A percentile compares a stretch with the other conserved stretches of the same genome.
phyloP scores from a whole-genome alignment of 1,140 invertebrate genomes.

The Lepidotrigona ventralis region DNA sequence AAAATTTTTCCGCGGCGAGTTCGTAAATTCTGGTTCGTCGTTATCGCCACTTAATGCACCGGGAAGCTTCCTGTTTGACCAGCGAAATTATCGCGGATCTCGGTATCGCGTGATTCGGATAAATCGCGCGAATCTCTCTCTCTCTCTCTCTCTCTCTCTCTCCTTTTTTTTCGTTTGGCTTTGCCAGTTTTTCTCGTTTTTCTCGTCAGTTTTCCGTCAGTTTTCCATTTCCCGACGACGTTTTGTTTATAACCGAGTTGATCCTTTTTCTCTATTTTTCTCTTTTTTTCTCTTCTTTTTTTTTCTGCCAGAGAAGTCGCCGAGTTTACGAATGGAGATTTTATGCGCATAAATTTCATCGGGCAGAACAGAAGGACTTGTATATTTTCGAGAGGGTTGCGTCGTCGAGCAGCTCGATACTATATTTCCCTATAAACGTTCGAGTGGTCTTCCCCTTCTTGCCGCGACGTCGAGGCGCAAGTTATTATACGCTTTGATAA shows the following conservation, averaged over 20 bases:
- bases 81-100: conserved; percentile 3
- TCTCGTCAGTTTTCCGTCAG: not conserved
- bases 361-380: conserved; percentile 14
- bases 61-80: not conserved
- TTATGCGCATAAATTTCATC: conserved; percentile 45
- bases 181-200: not conserved
- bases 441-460: not conserved
- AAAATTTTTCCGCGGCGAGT: conserved; percentile 37
- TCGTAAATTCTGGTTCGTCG: not conserved
- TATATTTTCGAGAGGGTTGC: conserved; percentile 6
- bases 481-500: conserved; percentile 12
- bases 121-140: conserved; percentile 6
- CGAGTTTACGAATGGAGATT: conserved; percentile 32
- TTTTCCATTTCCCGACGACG: conserved; percentile 14
- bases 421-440: not conserved
- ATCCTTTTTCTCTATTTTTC: not conserved
- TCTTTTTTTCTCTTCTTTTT: not conserved
- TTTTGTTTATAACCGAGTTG: conserved; percentile 35
- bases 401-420: not conserved
- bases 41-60: conserved; percentile 31
- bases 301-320: conserved; percentile 5
- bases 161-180: not conserved
- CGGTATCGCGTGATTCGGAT: not conserved
- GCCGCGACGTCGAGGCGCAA: not conserved
- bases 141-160: not conserved